Evolutionary conservation across 1,140 invertebrate species (phyloP).

Genomic region (Bradysia coprophila): DNA sequence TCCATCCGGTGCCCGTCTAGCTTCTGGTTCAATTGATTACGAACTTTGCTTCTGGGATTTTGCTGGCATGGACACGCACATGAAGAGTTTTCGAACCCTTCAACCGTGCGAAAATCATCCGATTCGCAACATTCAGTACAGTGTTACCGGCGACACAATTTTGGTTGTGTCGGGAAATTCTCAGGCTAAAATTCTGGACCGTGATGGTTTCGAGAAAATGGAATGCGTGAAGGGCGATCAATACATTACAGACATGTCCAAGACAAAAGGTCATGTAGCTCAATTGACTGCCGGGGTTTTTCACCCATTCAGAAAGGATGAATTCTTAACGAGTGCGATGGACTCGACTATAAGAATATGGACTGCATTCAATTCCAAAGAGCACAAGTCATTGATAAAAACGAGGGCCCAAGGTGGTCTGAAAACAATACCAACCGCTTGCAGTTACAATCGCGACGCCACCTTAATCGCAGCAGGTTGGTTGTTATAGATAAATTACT

Average conservation of each 20-base stretch:
- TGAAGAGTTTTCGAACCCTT: constrained; percentile 80
- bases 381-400: constrained; percentile 77
- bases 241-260: constrained; percentile 86
- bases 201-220: constrained; percentile 88
- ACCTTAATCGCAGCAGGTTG: constrained; percentile 66
- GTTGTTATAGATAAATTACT: too few relatives aligned
- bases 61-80: constrained; percentile 85
- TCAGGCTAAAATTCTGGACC: constrained; percentile 84
- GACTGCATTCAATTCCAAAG: constrained; percentile 57
- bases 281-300: constrained; percentile 80
- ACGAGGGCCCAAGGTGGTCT: constrained; percentile 73
- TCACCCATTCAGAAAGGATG: constrained; percentile 80
- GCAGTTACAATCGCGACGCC: constrained; percentile 73
- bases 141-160: constrained; percentile 84
- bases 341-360: constrained; percentile 88
- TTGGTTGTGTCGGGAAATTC: constrained; percentile 82
- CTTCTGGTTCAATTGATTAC: constrained; percentile 88
- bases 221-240: constrained; percentile 96
- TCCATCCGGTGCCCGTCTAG: constrained; percentile 78
- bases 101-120: constrained; percentile 92
- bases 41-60: constrained; percentile 97
- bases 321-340: constrained; percentile 87
- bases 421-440: constrained; percentile 71
- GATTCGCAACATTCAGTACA: constrained; percentile 80
- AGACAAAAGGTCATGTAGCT: constrained; percentile 91